Base-by-base conservation (phyloP, 23 tunicate species). In the Diplosoma virens region DNA sequence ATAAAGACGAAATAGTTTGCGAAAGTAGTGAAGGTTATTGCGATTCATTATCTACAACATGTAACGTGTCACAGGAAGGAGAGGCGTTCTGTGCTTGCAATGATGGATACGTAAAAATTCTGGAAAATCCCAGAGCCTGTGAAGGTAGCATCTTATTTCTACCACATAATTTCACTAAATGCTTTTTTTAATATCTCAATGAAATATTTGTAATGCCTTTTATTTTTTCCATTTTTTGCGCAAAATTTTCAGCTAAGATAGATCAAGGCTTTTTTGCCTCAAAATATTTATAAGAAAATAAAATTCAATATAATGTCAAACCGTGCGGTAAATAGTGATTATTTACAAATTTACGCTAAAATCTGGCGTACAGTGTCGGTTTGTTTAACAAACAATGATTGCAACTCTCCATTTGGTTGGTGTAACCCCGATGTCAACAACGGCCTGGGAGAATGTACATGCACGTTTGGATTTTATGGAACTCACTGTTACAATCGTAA, bases 351-450 rank as follows among this genome's bases (percentile, higher is more conserved):
- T n/a, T n/a, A n/a, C n/a, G n/a, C n/a, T n/a, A n/a, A n/a, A n/a
- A n/a, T n/a, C n/a, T n/a, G n/a, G n/a, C n/a, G n/a, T 61, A n/a
- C 34, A 61, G 69, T 27, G 28, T 34, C 47, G 18, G 20, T 80
- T 28, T 80, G 84, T 68, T 1, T 33, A 1, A 53, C 22, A 22
- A 24, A 67, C 25, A 55, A 29, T 0, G 37, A 80, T 22, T 80
- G 84, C 68, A 80, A 80, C 33, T 67, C 84, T 7, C 84, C 84
- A 22, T 80, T 67, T 67, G 84, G 84, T 1, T 67, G 59, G 53
- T 80, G 84, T 33, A 55, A 80, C 31, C 55, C 77, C 1, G 33
- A 25, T n/a, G 84, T 29, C 24, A 47, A 65, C 34, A 25, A 35
- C 23, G 67, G 54, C n/a, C 56, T 67, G 20, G 84, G 84, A 52